phyloP scores from a whole-genome alignment of 2,888 invertebrate genomes.

The Linhomoeus sp. region DNA sequence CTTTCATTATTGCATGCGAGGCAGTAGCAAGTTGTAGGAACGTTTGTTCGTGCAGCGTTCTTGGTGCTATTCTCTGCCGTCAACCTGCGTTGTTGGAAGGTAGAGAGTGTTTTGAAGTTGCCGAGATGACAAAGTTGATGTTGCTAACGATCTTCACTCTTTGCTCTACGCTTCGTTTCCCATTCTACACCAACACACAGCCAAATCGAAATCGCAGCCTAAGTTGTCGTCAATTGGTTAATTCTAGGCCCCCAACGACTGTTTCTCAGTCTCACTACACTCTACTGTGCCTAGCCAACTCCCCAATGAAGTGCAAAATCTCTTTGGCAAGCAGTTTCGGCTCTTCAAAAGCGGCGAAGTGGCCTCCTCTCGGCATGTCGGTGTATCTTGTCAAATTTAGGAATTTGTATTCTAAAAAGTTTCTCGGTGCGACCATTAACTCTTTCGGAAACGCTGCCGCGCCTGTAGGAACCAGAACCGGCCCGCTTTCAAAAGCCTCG shows the following conservation, averaged over 20 bases:
- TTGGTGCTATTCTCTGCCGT: too few relatives aligned
- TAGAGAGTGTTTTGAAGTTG: too few relatives aligned
- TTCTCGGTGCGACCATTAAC: conserved; percentile 40
- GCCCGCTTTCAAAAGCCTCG: conserved; percentile 37
- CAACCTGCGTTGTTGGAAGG: too few relatives aligned
- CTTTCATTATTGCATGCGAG: too few relatives aligned
- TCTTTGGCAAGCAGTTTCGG: conserved; percentile 51
- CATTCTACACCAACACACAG: too few relatives aligned
- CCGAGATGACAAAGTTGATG: too few relatives aligned
- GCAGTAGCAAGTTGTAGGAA: too few relatives aligned
- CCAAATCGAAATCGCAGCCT: conserved; percentile 37
- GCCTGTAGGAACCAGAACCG: conserved; percentile 48
- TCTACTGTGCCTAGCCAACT: too few relatives aligned
- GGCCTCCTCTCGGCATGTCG: conserved; percentile 50
- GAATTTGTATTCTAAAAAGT: conserved; percentile 36
- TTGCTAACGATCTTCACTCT: too few relatives aligned
- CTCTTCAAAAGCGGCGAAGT: conserved; percentile 62
- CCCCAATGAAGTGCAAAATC: conserved; percentile 37
- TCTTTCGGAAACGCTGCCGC: conserved; percentile 56
- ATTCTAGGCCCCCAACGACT: not conserved
- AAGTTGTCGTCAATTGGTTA: conserved; percentile 10
- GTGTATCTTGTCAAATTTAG: conserved; percentile 47
- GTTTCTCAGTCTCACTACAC: too few relatives aligned
- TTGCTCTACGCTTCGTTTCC: too few relatives aligned
- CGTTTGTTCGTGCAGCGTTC: too few relatives aligned